Conservation (phyloP, 2,113 vertebrate species). For the Microtus pennsylvanicus region DNA sequence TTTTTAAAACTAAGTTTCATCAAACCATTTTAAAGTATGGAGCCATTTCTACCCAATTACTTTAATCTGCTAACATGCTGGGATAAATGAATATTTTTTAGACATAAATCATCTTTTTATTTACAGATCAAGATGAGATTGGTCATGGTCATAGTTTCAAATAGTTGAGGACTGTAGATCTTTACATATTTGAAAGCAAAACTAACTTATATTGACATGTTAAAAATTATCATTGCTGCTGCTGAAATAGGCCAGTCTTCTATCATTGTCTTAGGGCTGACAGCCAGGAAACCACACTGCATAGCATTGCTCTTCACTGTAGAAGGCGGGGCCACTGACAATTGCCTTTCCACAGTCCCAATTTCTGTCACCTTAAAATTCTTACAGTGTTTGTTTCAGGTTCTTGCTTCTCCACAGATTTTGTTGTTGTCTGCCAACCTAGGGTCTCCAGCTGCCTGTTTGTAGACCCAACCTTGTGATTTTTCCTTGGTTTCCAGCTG, state of each 20-base stretch:
- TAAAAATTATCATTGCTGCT: neutral
- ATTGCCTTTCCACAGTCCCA: neutral
- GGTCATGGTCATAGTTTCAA: neutral
- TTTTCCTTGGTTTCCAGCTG: neutral
- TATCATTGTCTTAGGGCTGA: neutral
- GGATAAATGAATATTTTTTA: conserved; percentile 5
- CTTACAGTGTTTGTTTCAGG: neutral
- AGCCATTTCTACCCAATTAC: neutral
- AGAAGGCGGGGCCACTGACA: no score
- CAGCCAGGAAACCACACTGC: neutral
- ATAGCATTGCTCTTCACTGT: no score
- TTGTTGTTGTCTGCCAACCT: neutral
- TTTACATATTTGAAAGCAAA: neutral
- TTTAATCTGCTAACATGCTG: neutral
- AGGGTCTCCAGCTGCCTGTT: fast-evolving
- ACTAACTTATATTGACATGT: neutral
- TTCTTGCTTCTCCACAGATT: neutral
- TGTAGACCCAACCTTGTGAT: neutral
- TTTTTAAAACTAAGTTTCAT: neutral
- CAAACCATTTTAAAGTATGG: neutral
- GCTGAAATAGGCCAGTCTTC: neutral
- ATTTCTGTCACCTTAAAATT: neutral
- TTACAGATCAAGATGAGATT: neutral
- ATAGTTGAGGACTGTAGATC: neutral
- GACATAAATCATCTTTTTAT: neutral